Evolutionary conservation across 2,797 vertebrate genomes (phyloP).

Genomic region (Phoeniculus purpureus): DNA sequence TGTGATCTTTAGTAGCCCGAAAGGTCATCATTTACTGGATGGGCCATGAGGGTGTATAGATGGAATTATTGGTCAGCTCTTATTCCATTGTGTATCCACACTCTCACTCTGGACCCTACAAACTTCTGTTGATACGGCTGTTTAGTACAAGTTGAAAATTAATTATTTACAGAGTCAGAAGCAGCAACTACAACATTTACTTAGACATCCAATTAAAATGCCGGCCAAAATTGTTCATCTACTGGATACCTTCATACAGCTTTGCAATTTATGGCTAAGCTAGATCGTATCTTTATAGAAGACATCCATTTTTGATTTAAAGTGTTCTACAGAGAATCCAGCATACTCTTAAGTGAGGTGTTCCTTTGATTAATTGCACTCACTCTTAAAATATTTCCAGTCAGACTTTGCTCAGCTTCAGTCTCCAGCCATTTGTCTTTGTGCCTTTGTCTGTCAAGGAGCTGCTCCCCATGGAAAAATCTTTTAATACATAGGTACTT

Average conservation of each 20-base stretch:
- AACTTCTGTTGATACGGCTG: neutral
- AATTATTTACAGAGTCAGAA: neutral
- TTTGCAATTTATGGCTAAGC: slow-evolving; percentile 36
- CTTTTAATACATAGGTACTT: slow-evolving; percentile 12
- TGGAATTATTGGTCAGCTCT: neutral
- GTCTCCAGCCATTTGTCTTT: slow-evolving; percentile 41
- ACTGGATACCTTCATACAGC: neutral
- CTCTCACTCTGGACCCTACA: neutral
- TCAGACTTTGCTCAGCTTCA: slow-evolving; percentile 43
- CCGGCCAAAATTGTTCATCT: neutral
- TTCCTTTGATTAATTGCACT: slow-evolving; percentile 60
- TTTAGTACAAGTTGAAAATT: neutral
- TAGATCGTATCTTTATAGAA: slow-evolving; percentile 23
- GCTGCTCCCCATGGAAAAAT: slow-evolving; percentile 22
- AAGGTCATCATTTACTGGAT: neutral
- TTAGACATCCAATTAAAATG: slow-evolving; percentile 35
- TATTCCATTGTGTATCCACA: neutral
- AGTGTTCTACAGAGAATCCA: slow-evolving; percentile 13
- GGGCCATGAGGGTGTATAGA: neutral
- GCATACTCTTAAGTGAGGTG: slow-evolving; percentile 27
- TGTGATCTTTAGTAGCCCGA: neutral
- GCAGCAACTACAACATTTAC: neutral
- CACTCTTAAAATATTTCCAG: slow-evolving; percentile 47
- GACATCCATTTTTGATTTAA: slow-evolving; percentile 45
- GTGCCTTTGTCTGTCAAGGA: slow-evolving; percentile 45